A percentile compares a stretch with the other conserved stretches of the same genome.
Conservation (phyloP, 2,113 vertebrate genomes). For the Macroglossus sobrinus region DNA sequence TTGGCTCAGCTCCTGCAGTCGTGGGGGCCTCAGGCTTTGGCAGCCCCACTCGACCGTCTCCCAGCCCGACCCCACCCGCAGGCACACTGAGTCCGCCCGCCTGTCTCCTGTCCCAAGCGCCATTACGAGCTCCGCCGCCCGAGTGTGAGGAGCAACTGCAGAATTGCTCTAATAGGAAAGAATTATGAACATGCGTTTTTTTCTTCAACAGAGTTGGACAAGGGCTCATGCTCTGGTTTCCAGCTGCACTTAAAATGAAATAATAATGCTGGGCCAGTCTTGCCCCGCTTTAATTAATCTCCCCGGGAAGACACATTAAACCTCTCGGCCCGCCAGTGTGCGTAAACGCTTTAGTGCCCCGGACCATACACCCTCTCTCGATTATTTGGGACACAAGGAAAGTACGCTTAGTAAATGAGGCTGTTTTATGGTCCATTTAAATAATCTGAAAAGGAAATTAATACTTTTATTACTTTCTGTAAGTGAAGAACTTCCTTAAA, state of each 20-base stretch:
- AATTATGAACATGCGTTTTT: conserved; percentile 9
- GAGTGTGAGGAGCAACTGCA: not conserved
- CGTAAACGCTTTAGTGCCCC: conserved; percentile 10
- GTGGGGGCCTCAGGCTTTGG: not conserved
- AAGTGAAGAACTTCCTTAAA: conserved; percentile 68
- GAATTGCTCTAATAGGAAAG: not conserved
- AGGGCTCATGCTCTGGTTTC: conserved; percentile 55
- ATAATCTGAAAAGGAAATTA: conserved; percentile 77
- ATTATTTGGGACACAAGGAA: conserved; percentile 49
- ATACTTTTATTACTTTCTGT: conserved; percentile 70
- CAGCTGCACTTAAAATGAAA: conserved; percentile 69
- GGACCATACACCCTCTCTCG: conserved; percentile 23
- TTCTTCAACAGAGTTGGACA: conserved; percentile 46
- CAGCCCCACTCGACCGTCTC: not conserved
- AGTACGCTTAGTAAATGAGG: conserved; percentile 59
- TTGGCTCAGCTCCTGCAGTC: not conserved
- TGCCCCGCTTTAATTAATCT: conserved; percentile 65
- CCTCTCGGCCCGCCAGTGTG: conserved; percentile 66
- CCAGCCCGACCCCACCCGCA: not conserved
- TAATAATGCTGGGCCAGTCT: conserved; percentile 49
- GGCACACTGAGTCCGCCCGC: not conserved
- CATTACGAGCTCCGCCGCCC: not conserved
- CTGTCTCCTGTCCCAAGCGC: not conserved
- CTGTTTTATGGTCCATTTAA: conserved; percentile 72
- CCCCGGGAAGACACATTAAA: conserved; percentile 71